Base-by-base conservation (phyloP, 23 tunicate genomes). In the Ascidia mentula region DNA sequence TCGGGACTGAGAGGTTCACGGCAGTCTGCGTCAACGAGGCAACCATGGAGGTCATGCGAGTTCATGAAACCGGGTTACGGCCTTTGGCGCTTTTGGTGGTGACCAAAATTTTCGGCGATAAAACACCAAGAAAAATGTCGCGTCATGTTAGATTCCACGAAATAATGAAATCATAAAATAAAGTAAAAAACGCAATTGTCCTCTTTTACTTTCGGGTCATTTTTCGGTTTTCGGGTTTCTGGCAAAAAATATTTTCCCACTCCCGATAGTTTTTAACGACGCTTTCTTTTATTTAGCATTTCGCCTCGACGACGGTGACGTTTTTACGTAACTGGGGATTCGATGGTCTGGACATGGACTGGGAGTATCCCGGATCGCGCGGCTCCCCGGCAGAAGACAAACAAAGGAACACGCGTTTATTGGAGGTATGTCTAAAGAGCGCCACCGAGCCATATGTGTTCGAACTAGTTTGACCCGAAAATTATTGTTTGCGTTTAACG, bases 351-450 rank as follows among this genome's bases (percentile, higher is more conserved):
- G 99, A 96, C 45, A 46, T 96, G 82, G 99, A 96, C 60, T 96
- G 99, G 99, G 99, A 96, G 69, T 96, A 96, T 59, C 99, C 99
- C 18, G 99, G 96, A 46, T 73, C 80, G 0, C 83, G 96, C 40
- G 92, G 94, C 33, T 80, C 88, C 28, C 99, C 99, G 17, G 92
- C 99, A 39, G 92, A 82, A 82, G 99, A 96, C 79, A 86, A 83
- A 60, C 77, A 79, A 75, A 73, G 83, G 40, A 90, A 87, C 46
- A 82, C 97, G 13, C 34, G 65, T 59, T 80, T 92, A 15, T 46
- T 78, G 18, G 76, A 89, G 77, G 94, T 89, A 7, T 53, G 13
- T 6, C 65, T 53, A 9, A 20, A n/a, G n/a, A 20, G 13, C 65
- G 65, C 24, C 65, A 53, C 13, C 22, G 53, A 42, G 53, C 15